Evolutionary conservation across 2,888 invertebrate genomes (phyloP), one percentile per base, ranked within the genome.

Genomic region (Tineola bisselliella): DNA sequence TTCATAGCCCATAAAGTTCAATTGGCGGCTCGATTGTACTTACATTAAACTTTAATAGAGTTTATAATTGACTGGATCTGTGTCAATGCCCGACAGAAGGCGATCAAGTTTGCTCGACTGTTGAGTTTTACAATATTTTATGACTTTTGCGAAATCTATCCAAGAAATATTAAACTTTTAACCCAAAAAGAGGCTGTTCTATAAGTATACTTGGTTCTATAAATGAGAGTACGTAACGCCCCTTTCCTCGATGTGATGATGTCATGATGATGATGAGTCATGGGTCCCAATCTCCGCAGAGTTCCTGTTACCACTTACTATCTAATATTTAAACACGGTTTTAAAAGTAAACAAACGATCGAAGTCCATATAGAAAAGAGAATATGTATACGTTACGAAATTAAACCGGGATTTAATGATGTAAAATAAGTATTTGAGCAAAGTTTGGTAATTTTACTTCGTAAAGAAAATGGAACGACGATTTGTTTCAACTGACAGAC

Each of bases 11-110:
- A 38, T 12, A 10, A n/a, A 38, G 38, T 38, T 6, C 38, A 38
- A 12, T 38, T 38, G 10, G n/a, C 11, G 3, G n/a, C 38, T 38
- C n/a, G 38, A 10, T 48, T 48, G 48, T 15, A 48, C 15, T 48
- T n/a, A 48, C 15, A 15, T 48, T 48, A 48, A 10, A 48, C 48
- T 48, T 48, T 48, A 48, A 48, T 48, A 48, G 48, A 4, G 12
- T 48, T 15, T 48, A 15, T 48, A 56, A 56, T 56, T 56, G 25
- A n/a, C 19, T 11, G 18, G 19, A 56, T 56, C 25, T 56, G 25
- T 56, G 56, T 56, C 56, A 56, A 56, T 56, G 56, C 11, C 5
- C 56, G 56, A 13, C 56, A 30, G 56, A 56, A 56, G 56, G 56
- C 56, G 30, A 56, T 56, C 56, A 30, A 56, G 6, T 56, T 19